Percentiles rank a stretch among this genome's conserved stretches.
Conservation (phyloP, 2,888 invertebrate genomes). For the Drosophila silvestris region DNA sequence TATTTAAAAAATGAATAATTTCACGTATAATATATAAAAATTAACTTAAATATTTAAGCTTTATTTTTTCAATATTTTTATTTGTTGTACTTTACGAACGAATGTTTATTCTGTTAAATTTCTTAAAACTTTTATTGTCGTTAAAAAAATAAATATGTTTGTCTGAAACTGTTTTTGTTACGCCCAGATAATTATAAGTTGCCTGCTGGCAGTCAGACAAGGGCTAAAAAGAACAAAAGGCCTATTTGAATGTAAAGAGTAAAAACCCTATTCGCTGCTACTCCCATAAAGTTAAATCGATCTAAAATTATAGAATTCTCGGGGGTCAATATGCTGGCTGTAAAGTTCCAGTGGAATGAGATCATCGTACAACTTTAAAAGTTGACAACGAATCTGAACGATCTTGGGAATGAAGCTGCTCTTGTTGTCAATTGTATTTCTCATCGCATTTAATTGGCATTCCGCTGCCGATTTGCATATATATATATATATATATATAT, state of each 20-base stretch:
- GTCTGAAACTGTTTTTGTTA: neutral
- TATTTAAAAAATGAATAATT: neutral
- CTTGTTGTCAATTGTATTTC: constrained; percentile 50
- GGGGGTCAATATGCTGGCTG: constrained; percentile 24
- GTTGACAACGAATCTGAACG: constrained; percentile 30
- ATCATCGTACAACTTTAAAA: constrained; percentile 42
- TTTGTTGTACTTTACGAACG: neutral
- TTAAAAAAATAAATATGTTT: neutral
- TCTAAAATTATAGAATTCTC: constrained; percentile 45
- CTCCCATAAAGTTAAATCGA: constrained; percentile 2
- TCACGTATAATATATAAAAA: neutral
- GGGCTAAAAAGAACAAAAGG: neutral
- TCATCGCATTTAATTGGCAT: constrained; percentile 49
- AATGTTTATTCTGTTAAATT: neutral
- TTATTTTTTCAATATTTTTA: neutral
- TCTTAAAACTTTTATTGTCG: neutral
- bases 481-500: constrained; percentile 2
- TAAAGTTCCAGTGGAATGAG: constrained; percentile 38
- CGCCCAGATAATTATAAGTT: neutral
- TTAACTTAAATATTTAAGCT: neutral
- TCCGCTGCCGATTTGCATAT: constrained; percentile 55
- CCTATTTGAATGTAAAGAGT: neutral
- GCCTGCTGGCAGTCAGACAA: neutral
- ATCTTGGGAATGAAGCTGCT: constrained; percentile 21
- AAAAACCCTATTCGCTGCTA: neutral